Evolutionary conservation across 2,888 invertebrate genomes (phyloP).

Genomic region (Pristionchus arcanus): DNA sequence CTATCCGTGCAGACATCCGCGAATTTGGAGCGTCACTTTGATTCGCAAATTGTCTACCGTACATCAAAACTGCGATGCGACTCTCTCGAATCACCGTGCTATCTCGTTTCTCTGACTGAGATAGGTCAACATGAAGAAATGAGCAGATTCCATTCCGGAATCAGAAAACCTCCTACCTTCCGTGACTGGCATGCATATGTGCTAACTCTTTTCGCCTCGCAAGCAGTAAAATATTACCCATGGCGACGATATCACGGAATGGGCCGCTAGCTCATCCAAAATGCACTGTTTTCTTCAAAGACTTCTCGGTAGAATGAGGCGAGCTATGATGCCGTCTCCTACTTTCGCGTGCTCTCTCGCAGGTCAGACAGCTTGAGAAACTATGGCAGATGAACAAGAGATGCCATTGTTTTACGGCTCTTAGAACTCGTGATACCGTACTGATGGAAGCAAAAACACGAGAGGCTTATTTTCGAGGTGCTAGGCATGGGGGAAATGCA

Average conservation of each 20-base stretch:
- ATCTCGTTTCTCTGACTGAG: too few species aligned
- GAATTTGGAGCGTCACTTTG: too few species aligned
- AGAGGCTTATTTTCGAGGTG: neutral
- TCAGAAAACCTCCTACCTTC: neutral
- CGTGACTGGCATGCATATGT: neutral
- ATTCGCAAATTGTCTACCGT: too few species aligned
- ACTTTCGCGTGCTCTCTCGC: too few species aligned
- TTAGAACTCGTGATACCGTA: neutral
- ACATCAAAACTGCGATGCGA: too few species aligned
- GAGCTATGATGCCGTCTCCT: too few species aligned
- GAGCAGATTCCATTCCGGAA: neutral
- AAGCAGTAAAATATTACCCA: conserved; percentile 45
- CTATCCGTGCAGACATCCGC: too few species aligned
- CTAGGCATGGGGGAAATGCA: neutral
- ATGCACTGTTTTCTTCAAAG: neutral
- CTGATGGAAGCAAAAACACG: neutral
- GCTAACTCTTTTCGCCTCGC: neutral
- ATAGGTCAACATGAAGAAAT: neutral
- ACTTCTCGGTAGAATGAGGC: too few species aligned
- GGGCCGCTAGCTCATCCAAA: neutral
- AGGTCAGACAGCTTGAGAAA: too few species aligned
- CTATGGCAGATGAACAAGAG: too few species aligned
- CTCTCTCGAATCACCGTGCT: too few species aligned
- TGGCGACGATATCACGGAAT: neutral
- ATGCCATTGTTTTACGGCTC: neutral